Percentiles rank a stretch among this genome's conserved stretches.
phyloP scores from a whole-genome alignment of 2,888 invertebrate species.

The Amblyjoppa proteus region DNA sequence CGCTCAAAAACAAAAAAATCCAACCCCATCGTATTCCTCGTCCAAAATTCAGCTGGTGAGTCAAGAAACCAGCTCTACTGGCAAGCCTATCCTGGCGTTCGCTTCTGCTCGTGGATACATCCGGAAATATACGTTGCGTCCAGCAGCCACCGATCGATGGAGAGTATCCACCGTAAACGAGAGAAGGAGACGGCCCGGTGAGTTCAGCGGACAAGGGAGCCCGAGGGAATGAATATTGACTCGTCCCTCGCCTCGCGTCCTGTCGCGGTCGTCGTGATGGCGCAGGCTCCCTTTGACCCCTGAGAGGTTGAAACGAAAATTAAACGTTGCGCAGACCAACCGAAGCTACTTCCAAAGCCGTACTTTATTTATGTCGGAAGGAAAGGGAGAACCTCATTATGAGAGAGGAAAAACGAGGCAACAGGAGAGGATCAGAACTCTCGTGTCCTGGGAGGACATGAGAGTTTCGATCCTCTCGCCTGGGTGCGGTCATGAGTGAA shows the following conservation, averaged over 20 bases:
- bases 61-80: slow-evolving; percentile 14
- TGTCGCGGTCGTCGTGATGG: slow-evolving; percentile 9
- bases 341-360: neutral
- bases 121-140: slow-evolving; percentile 23
- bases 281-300: slow-evolving; percentile 34
- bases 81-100: neutral
- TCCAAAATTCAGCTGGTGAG: neutral
- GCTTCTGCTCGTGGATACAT: neutral
- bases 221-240: slow-evolving; percentile 55
- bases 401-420: neutral
- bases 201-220: slow-evolving; percentile 32
- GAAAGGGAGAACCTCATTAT: neutral
- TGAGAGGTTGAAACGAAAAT: slow-evolving; percentile 28
- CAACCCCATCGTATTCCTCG: neutral
- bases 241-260: slow-evolving; percentile 12
- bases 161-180: neutral
- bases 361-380: neutral
- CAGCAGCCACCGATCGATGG: slow-evolving; percentile 50
- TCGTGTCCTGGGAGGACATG: neutral
- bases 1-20: neutral
- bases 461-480: too few species aligned
- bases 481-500: neutral
- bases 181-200: neutral
- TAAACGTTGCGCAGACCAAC: slow-evolving; percentile 20
- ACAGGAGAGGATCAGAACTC: neutral